Base-by-base conservation (phyloP, 2,113 vertebrate genomes). In the Chionis minor region DNA sequence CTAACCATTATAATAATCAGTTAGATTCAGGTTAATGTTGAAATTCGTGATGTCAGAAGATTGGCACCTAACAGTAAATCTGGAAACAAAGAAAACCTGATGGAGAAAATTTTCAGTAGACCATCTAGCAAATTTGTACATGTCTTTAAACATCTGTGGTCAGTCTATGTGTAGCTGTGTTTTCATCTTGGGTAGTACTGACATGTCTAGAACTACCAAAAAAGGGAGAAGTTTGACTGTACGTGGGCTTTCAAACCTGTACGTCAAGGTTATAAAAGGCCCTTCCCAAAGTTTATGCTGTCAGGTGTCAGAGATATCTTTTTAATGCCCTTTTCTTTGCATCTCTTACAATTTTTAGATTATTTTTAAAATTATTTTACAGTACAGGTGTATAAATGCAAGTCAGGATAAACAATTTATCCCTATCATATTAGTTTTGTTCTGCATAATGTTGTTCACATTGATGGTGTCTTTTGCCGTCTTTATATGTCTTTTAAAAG, bases 141-240 rank as follows among this genome's bases (percentile, higher is more conserved):
- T 0, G 0, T 1, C 30, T 90, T 81, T 78, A 52, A 86, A 63
- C 3, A 38, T 6, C 5, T 47, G 10, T 24, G 6, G 4, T 33
- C 38, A 28, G 3, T 13, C 8, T 30, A 44, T 58, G 8, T 0
- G 7, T 23, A 58, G 9, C 10, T 67, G 11, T 74, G 27, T 45
- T 88, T 90, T 74, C 8, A 52, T 42, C 38, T 67, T 59, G 23
- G 18, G 9, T 75, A 23, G 20, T 44, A 61, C 18, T 27, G 9
- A 8, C 18, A 84, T 70, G 21, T 44, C 42, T 63, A 75, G 15
- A 58, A 52, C 23, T 75, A 24, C 12, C 45, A 44, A 83, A 28
- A 9, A 88, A 32, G 2, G 7, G 8, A 88, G 6, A 1, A 42
- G n/a, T 71, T 59, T 86, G 30, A 66, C 13, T 26, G 13, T 24